A percentile compares a stretch with the other conserved stretches of the same genome.
Evolutionary conservation across 2,113 vertebrate genomes (phyloP).

Genomic region (Etheostoma cragini): DNA sequence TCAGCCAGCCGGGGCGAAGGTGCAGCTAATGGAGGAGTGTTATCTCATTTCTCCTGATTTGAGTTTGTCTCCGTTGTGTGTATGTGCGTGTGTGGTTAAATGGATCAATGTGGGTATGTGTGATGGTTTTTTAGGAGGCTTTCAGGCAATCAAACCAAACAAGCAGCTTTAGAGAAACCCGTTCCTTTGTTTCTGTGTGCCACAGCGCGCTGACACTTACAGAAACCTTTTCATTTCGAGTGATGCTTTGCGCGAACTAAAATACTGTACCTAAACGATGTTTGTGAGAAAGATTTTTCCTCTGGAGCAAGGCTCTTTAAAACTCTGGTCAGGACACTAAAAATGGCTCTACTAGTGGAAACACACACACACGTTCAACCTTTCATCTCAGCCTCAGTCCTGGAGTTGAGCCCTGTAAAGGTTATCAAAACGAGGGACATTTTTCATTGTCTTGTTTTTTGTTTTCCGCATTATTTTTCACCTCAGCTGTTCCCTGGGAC

Average conservation of each 20-base stretch:
- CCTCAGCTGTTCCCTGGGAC: slow-evolving; percentile 54
- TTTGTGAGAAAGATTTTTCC: slow-evolving; percentile 1
- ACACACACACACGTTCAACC: not conserved
- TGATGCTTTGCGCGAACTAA: slow-evolving; percentile 21
- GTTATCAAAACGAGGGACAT: slow-evolving; percentile 34
- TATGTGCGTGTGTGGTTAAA: slow-evolving; percentile 28
- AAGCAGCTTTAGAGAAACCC: slow-evolving; percentile 66
- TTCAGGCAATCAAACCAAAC: slow-evolving; percentile 75
- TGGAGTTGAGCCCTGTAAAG: slow-evolving; percentile 32
- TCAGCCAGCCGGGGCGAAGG: slow-evolving; percentile 39
- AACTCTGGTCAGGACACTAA: not conserved
- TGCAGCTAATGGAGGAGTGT: slow-evolving; percentile 59
- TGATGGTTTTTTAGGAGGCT: slow-evolving; percentile 57
- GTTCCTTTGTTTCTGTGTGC: slow-evolving; percentile 30
- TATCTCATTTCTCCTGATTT: slow-evolving; percentile 45
- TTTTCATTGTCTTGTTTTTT: not conserved
- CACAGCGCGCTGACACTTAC: slow-evolving; percentile 30
- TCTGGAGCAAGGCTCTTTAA: slow-evolving; percentile 10
- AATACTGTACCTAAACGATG: slow-evolving; percentile 38
- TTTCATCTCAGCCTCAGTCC: slow-evolving; percentile 6
- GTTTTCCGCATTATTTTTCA: not conserved
- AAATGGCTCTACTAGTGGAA: not conserved
- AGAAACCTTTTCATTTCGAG: slow-evolving; percentile 48
- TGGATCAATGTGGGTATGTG: slow-evolving; percentile 47
- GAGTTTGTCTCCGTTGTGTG: slow-evolving; percentile 17